Evolutionary conservation across 2,888 invertebrate species (phyloP).

Genomic region (Liopterus haemorrhoidalis): DNA sequence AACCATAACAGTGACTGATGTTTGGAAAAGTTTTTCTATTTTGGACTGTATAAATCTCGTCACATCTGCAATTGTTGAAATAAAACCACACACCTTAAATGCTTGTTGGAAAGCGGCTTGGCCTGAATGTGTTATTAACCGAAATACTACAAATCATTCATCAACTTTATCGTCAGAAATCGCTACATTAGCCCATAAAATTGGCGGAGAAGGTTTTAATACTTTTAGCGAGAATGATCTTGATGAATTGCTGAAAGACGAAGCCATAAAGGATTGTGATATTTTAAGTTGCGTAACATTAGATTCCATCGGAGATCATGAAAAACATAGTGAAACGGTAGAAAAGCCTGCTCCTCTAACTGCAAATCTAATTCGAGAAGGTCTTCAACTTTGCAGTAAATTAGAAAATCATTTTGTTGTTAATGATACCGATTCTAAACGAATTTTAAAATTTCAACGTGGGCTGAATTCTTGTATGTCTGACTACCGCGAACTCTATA

Average conservation of each 20-base stretch:
- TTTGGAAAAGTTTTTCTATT: conserved; percentile 33
- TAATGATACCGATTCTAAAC: conserved; percentile 32
- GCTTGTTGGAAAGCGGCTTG: conserved; percentile 32
- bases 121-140: conserved; percentile 33
- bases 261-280: conserved; percentile 31
- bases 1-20: conserved; percentile 26
- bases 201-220: conserved; percentile 35
- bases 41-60: conserved; percentile 30
- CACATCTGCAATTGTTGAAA: conserved; percentile 26
- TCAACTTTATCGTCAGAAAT: conserved; percentile 31
- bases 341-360: conserved; percentile 16
- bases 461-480: conserved; percentile 25
- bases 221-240: conserved; percentile 30
- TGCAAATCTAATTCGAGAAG: conserved; percentile 30
- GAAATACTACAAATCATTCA: conserved; percentile 29
- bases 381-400: conserved; percentile 33
- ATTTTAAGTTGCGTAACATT: conserved; percentile 27
- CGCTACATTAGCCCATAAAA: conserved; percentile 30
- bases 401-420: conserved; percentile 31
- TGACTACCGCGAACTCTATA: conserved; percentile 26
- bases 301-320: conserved; percentile 11
- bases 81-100: conserved; percentile 31
- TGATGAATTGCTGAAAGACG: conserved; percentile 25
- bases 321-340: conserved; percentile 17
- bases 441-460: conserved; percentile 31